These are phyloP conservation scores for Endomychus coccineus DNA, from an alignment of 2,888 invertebrate genomes.

Conservation along the genomic window DNA sequence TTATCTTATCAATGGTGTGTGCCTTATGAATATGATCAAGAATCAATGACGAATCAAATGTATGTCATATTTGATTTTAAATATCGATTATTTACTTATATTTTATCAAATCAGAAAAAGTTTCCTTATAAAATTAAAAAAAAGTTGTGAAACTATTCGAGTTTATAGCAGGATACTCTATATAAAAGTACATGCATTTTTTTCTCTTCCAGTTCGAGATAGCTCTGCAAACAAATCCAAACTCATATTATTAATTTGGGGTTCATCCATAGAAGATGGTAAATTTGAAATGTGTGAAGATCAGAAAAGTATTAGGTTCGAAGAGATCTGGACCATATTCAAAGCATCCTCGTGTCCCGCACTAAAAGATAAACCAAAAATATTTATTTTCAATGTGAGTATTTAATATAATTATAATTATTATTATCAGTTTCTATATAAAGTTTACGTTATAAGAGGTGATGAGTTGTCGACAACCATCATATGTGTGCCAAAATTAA, in stretches of 20 bases:
- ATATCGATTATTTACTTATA: too few relatives aligned
- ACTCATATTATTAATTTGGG: conserved; percentile 32
- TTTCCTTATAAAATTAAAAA: not conserved
- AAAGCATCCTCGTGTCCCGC: conserved; percentile 27
- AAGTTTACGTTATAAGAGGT: too few relatives aligned
- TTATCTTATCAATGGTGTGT: too few relatives aligned
- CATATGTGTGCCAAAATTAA: too few relatives aligned
- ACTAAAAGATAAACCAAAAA: conserved; percentile 36
- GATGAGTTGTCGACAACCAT: too few relatives aligned
- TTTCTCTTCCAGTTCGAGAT: too few relatives aligned
- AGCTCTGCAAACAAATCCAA: conserved; percentile 24
- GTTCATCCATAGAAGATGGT: conserved; percentile 17
- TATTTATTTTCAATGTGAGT: conserved; percentile 36
- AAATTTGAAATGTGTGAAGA: conserved; percentile 8
- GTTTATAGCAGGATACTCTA: conserved; percentile 17
- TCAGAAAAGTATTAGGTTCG: conserved; percentile 14
- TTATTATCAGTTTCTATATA: too few relatives aligned
- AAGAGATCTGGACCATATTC: conserved; percentile 31
- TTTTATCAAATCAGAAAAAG: too few relatives aligned
- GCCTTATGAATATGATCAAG: too few relatives aligned
- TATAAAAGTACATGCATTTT: too few relatives aligned
- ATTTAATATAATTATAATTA: not conserved
- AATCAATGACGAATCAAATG: too few relatives aligned
- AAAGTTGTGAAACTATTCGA: conserved; percentile 19
- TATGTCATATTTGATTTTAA: too few relatives aligned